Conservation (phyloP, 2,113 vertebrate species). For the Cervus canadensis region DNA sequence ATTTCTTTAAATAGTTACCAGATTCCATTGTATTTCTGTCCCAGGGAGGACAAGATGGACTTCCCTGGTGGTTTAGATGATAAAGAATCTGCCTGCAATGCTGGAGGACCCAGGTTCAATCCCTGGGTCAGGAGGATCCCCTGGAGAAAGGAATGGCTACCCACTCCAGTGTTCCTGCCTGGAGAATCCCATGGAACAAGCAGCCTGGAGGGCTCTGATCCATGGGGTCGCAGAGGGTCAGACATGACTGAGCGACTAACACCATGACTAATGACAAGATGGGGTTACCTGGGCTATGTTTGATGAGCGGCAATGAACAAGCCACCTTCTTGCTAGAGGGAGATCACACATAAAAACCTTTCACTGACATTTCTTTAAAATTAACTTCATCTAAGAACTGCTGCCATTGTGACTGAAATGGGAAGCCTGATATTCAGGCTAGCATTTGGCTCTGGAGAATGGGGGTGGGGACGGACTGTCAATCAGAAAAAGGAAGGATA, state of each 20-base stretch:
- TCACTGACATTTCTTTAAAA: not conserved
- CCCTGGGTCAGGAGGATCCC: not conserved
- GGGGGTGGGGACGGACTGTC: accelerated
- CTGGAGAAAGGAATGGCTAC: not conserved
- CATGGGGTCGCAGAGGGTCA: not conserved
- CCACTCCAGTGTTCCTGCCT: not conserved
- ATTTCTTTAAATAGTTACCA: constrained; percentile 29
- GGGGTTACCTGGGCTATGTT: not conserved
- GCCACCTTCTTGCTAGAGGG: not conserved
- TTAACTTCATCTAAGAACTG: not conserved
- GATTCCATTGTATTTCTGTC: constrained; percentile 32
- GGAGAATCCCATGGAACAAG: not conserved
- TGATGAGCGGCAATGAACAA: not conserved
- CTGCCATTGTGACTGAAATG: not conserved
- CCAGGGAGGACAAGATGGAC: not conserved
- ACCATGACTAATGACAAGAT: not conserved
- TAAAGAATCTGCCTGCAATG: not conserved
- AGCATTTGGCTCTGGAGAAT: not conserved
- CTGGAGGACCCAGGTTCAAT: not conserved
- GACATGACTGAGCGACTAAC: not conserved
- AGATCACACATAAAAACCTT: not conserved
- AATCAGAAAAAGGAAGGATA: not conserved
- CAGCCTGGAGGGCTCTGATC: not conserved
- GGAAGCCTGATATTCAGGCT: not conserved
- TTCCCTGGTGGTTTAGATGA: not conserved